These are phyloP conservation scores for Lucilia sericata DNA, from an alignment of 1,140 invertebrate species.

Conservation along the genomic window DNA sequence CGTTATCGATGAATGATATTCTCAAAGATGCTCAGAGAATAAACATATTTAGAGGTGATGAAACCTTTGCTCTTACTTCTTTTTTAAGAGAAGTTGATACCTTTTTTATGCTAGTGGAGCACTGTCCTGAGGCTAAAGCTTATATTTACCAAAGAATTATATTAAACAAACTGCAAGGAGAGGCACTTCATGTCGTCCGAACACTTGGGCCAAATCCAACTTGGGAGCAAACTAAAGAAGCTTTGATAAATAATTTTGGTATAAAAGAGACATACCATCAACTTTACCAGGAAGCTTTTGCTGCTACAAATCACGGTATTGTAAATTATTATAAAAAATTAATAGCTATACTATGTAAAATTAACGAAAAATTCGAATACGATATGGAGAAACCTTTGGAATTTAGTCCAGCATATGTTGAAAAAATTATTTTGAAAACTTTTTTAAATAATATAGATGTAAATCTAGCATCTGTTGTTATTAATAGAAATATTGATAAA, in stretches of 20 bases:
- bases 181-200: too few relatives aligned
- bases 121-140: too few relatives aligned
- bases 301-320: not conserved
- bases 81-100: too few relatives aligned
- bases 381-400: slow-evolving; percentile 43
- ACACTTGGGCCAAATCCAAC: not conserved
- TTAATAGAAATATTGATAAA: slow-evolving; percentile 48
- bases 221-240: slow-evolving; percentile 42
- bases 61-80: too few relatives aligned
- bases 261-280: slow-evolving; percentile 46
- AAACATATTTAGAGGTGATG: too few relatives aligned
- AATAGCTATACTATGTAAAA: slow-evolving; percentile 31
- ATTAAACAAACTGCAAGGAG: too few relatives aligned
- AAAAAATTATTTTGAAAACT: slow-evolving; percentile 48
- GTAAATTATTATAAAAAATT: slow-evolving; percentile 33
- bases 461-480: slow-evolving; percentile 30
- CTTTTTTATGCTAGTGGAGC: too few relatives aligned
- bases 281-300: slow-evolving; percentile 26
- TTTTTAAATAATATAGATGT: slow-evolving; percentile 48
- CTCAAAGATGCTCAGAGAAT: too few relatives aligned
- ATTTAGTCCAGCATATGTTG: slow-evolving; percentile 46
- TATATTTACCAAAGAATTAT: too few relatives aligned
- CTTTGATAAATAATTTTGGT: slow-evolving; percentile 47
- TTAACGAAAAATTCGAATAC: slow-evolving; percentile 34
- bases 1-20: too few relatives aligned